These are phyloP conservation scores for Aleiodes testaceus DNA, from an alignment of 2,888 invertebrate species.

Conservation along the genomic window DNA sequence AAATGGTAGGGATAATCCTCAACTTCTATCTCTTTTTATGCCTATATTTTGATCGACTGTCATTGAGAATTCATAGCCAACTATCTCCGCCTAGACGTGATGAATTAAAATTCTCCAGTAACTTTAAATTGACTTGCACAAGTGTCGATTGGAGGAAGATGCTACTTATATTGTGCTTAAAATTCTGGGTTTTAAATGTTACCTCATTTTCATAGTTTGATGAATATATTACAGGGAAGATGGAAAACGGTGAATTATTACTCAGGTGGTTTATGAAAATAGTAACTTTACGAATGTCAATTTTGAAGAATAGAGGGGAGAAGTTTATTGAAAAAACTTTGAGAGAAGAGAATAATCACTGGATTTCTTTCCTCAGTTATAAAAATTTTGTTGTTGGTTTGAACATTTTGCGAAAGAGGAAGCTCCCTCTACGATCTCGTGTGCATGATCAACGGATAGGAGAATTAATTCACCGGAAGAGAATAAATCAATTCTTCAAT, in stretches of 20 bases:
- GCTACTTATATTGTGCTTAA: not conserved
- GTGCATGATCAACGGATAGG: no score
- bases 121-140: conserved; percentile 61
- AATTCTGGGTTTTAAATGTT: not conserved
- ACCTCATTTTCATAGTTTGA: conserved; percentile 6
- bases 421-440: no score
- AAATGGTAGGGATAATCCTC: conserved; percentile 46
- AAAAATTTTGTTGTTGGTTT: no score
- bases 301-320: no score
- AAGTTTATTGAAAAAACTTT: not conserved
- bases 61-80: conserved; percentile 63
- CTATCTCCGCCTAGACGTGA: conserved; percentile 50
- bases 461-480: no score
- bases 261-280: not conserved
- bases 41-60: conserved; percentile 61
- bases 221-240: conserved; percentile 13
- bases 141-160: conserved; percentile 17
- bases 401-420: no score
- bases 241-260: not conserved
- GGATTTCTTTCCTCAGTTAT: no score
- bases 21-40: conserved; percentile 45
- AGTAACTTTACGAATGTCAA: not conserved
- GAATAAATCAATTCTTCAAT: no score
- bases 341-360: not conserved
- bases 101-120: conserved; percentile 59